These are phyloP conservation scores for Drosophila tristis DNA, from an alignment of 1,140 invertebrate species.

Conservation along the genomic window DNA sequence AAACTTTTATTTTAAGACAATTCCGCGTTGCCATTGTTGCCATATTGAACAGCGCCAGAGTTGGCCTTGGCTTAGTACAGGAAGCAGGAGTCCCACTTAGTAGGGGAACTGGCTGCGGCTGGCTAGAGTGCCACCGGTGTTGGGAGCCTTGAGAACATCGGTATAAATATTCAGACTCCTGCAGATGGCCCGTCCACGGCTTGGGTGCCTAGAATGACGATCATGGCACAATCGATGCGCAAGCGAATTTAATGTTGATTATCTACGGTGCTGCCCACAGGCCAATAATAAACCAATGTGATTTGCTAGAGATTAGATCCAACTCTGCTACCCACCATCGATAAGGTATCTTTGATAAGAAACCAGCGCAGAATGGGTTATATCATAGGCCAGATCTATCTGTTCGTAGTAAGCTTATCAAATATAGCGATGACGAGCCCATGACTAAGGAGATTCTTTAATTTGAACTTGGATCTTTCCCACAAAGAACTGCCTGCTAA, in stretches of 20 bases:
- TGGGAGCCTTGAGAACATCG: conserved; percentile 16
- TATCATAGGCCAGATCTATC: conserved; percentile 26
- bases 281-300: conserved; percentile 21
- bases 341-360: conserved; percentile 22
- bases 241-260: conserved; percentile 45
- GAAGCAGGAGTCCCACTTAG: conserved; percentile 76
- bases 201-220: conserved; percentile 26
- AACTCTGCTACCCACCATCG: conserved; percentile 18
- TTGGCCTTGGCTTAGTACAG: too few relatives aligned
- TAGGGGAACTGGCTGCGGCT: conserved; percentile 85
- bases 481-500: too few relatives aligned
- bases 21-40: neutral
- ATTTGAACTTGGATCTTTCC: neutral
- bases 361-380: neutral
- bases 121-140: conserved; percentile 68
- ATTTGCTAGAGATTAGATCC: conserved; percentile 29
- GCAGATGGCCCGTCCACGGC: conserved; percentile 45
- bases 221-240: conserved; percentile 28
- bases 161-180: conserved; percentile 35
- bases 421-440: conserved; percentile 5
- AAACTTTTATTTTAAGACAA: conserved; percentile 64
- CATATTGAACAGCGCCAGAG: too few relatives aligned
- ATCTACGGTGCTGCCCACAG: conserved; percentile 11
- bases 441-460: conserved; percentile 3
- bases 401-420: conserved; percentile 14